Percentiles rank a stretch among this genome's conserved stretches.
These are phyloP conservation scores for Hapalemur alaotrensis DNA, from an alignment of 2,797 vertebrate genomes.

Conservation along the genomic window DNA sequence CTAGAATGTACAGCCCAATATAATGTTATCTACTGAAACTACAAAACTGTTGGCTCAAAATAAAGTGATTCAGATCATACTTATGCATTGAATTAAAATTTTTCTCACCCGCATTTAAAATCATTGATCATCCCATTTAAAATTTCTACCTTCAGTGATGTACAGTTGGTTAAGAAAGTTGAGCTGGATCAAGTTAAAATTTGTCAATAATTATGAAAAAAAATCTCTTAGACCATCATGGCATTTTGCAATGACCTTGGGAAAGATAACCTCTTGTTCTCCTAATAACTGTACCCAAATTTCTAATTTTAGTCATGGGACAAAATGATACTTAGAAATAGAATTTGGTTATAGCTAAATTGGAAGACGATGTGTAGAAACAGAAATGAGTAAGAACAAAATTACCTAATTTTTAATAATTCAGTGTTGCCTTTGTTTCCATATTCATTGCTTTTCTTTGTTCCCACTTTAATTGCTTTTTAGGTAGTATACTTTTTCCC, in stretches of 20 bases:
- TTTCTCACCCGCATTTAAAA: conserved; percentile 17
- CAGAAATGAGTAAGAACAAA: not conserved
- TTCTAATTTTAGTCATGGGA: conserved; percentile 47
- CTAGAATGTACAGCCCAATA: not conserved
- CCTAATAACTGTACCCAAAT: not conserved
- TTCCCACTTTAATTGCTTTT: not conserved
- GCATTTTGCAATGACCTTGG: conserved; percentile 14
- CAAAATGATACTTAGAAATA: conserved; percentile 49
- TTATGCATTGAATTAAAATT: not conserved
- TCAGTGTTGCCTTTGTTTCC: not conserved
- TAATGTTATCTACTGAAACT: not conserved
- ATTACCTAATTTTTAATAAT: not conserved
- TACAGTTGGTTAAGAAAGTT: not conserved
- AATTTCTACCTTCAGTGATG: not conserved
- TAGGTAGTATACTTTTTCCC: not conserved
- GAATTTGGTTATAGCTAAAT: not conserved
- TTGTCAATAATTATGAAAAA: not conserved
- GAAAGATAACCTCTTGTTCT: conserved; percentile 42
- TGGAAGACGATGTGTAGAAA: not conserved
- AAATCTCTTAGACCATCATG: not conserved
- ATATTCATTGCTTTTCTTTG: not conserved
- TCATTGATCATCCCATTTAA: not conserved
- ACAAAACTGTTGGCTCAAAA: not conserved
- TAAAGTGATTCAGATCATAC: not conserved
- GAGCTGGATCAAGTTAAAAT: conserved; percentile 32